Conservation (phyloP, 35 echinoderm and acorn worm genomes). For the Ptychodera flava region DNA sequence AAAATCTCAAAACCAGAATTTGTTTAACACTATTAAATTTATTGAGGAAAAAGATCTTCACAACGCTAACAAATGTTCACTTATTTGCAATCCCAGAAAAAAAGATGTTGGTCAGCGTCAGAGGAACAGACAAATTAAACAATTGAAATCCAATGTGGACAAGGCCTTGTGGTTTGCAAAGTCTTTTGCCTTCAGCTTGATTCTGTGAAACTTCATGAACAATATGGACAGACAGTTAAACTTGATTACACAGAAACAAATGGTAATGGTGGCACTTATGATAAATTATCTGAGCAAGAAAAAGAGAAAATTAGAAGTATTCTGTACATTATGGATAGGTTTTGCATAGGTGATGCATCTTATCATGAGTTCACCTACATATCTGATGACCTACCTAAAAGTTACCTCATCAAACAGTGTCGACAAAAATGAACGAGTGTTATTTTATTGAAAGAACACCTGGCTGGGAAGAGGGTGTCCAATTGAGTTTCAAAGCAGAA, state of each 20-base stretch:
- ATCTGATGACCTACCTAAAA: background rate
- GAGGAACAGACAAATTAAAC: background rate
- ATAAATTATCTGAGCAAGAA: background rate
- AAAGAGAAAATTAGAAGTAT: background rate
- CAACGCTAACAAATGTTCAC: background rate
- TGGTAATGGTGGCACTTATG: background rate
- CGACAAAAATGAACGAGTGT: background rate
- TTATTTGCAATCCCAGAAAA: background rate
- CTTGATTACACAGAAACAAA: background rate
- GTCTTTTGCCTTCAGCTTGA: background rate
- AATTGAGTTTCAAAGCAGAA: background rate
- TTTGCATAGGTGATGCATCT: background rate
- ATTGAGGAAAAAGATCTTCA: background rate
- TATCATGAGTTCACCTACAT: background rate
- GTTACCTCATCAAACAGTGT: background rate
- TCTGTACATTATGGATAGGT: background rate
- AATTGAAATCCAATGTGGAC: background rate
- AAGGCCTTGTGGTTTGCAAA: background rate
- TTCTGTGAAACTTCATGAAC: background rate
- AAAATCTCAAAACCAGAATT: background rate
- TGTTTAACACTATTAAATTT: background rate
- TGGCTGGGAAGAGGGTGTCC: background rate
- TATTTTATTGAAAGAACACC: background rate
- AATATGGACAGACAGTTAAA: too few species aligned
- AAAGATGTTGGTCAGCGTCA: background rate